Evolutionary conservation across 2,888 invertebrate species (phyloP).

Genomic region (Drosophila stalkeri): DNA sequence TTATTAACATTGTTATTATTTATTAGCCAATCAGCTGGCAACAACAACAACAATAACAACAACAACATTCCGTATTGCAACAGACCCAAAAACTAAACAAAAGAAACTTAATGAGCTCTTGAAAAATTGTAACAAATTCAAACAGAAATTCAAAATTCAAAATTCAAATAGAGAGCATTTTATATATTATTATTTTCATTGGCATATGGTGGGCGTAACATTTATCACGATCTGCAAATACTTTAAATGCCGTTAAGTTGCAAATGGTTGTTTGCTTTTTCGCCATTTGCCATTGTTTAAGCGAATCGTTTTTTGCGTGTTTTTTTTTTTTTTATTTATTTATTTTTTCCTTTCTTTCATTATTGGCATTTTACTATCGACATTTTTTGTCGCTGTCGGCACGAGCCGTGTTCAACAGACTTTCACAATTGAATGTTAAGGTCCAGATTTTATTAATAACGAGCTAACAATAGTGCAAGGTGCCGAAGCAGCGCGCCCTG

Average conservation of each 20-base stretch:
- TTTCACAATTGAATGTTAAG: conserved; percentile 66
- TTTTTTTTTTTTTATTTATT: background rate
- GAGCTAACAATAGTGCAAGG: conserved; percentile 40
- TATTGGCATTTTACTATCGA: conserved; percentile 38
- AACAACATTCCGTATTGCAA: conserved; percentile 24
- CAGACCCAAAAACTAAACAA: conserved; percentile 19
- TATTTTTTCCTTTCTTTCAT: conserved; percentile 9
- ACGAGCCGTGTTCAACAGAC: conserved; percentile 51
- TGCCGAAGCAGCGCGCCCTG: conserved; percentile 3
- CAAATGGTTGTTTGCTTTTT: conserved; percentile 30
- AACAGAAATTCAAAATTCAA: conserved; percentile 40
- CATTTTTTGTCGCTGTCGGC: conserved; percentile 31
- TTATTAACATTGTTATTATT: conserved; percentile 13
- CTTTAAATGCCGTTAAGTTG: conserved; percentile 60
- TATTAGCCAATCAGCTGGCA: conserved; percentile 43
- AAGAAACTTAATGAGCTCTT: conserved; percentile 47
- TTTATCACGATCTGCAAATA: conserved; percentile 72
- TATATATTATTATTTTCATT: conserved; percentile 30
- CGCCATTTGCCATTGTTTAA: conserved; percentile 11
- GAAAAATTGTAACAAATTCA: conserved; percentile 56
- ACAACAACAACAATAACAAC: conserved; percentile 6
- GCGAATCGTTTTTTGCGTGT: background rate
- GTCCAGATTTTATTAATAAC: conserved; percentile 35
- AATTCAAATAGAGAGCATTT: conserved; percentile 32
- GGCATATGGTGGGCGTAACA: conserved; percentile 70